Evolutionary conservation across 2,888 invertebrate genomes (phyloP).

Genomic region (Darwinula stevensoni): DNA sequence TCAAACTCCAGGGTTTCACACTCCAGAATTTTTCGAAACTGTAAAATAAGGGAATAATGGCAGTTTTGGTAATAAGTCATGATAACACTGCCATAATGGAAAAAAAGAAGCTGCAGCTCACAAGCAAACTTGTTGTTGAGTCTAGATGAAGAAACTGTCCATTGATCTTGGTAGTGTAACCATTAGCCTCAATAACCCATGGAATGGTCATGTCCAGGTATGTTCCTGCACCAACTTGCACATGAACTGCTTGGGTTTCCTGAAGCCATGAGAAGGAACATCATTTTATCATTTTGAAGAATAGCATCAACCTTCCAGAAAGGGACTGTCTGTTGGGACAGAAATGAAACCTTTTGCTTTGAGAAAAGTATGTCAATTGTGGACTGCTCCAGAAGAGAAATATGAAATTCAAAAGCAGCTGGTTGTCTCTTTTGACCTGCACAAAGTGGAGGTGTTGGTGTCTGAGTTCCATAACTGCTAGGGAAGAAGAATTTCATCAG

Average conservation of each 20-base stretch:
- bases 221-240: slow-evolving; percentile 78
- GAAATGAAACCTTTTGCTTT: too few relatives aligned
- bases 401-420: slow-evolving; percentile 67
- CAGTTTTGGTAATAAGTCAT: too few relatives aligned
- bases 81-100: too few relatives aligned
- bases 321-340: too few relatives aligned
- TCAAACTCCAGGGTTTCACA: slow-evolving; percentile 85
- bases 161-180: slow-evolving; percentile 64
- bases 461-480: slow-evolving; percentile 25
- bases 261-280: too few relatives aligned
- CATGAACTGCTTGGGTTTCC: slow-evolving; percentile 88
- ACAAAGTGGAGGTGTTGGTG: slow-evolving; percentile 40
- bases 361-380: slow-evolving; percentile 82
- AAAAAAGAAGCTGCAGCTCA: slow-evolving; percentile 7
- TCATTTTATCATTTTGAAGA: too few relatives aligned
- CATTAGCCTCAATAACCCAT: slow-evolving; percentile 61
- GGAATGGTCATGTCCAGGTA: slow-evolving; percentile 88
- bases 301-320: too few relatives aligned
- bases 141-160: slow-evolving; percentile 81
- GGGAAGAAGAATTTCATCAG: slow-evolving; percentile 90
- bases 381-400: slow-evolving; percentile 68
- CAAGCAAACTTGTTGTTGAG: slow-evolving; percentile 70
- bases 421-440: slow-evolving; percentile 65
- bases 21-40: slow-evolving; percentile 63
- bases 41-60: slow-evolving; percentile 8